These are phyloP conservation scores for Elephas maximus DNA, from an alignment of 2,113 vertebrate species.

Conservation along the genomic window DNA sequence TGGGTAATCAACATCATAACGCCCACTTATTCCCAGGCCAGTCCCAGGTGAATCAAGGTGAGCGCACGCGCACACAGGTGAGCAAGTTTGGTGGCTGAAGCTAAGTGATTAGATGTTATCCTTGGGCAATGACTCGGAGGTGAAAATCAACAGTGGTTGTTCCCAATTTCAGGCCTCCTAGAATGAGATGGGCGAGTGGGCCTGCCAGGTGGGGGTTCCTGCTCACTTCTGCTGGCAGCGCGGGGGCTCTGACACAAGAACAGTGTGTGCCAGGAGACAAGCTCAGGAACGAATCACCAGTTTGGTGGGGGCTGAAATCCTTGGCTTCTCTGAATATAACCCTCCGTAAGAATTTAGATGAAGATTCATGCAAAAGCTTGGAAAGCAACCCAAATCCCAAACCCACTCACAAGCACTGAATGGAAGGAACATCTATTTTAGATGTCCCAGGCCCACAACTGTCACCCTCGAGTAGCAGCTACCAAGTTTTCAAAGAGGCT, in stretches of 20 bases:
- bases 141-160: background rate
- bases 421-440: conserved; percentile 61
- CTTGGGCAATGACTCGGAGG: background rate
- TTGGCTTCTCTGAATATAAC: background rate
- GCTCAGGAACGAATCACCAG: background rate
- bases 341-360: conserved; percentile 17
- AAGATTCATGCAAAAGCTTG: conserved; percentile 39
- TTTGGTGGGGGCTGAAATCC: background rate
- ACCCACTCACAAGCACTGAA: conserved; percentile 10
- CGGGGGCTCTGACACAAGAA: background rate
- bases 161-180: background rate
- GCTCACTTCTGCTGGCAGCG: accelerated
- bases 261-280: background rate
- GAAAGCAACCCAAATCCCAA: conserved; percentile 55
- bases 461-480: background rate
- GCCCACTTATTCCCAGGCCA: background rate
- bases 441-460: background rate
- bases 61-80: background rate
- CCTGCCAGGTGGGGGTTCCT: background rate
- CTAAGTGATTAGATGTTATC: background rate
- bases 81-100: background rate
- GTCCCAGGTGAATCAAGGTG: background rate
- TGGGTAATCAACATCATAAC: accelerated
- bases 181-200: background rate
- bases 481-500: background rate